Evolutionary conservation across 1,140 invertebrate species (phyloP).

Genomic region (Drosophila punjabiensis): DNA sequence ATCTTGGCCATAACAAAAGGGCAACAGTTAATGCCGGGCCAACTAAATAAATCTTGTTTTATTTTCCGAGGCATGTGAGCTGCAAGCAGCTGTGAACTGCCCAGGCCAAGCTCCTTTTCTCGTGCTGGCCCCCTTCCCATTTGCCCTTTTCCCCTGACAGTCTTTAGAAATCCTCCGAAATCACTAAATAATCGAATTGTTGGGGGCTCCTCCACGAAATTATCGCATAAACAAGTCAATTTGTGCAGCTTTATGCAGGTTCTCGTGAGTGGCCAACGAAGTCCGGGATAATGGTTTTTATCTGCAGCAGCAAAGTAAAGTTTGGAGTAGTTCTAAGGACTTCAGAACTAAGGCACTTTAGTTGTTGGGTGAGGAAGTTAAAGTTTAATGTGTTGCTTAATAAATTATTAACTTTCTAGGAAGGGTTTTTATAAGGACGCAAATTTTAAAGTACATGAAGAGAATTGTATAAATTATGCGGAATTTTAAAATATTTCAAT

Average conservation of each 20-base stretch:
- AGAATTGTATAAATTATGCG: too few relatives aligned
- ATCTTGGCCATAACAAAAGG: slow-evolving; percentile 66
- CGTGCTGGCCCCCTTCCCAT: neutral
- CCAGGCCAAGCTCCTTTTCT: slow-evolving; percentile 1
- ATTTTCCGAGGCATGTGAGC: slow-evolving; percentile 62
- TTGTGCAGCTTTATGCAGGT: slow-evolving; percentile 60
- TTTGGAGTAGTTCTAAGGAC: slow-evolving; percentile 3
- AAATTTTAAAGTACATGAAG: too few relatives aligned
- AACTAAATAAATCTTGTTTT: slow-evolving; percentile 83
- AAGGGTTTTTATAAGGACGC: too few relatives aligned
- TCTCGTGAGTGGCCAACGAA: slow-evolving; percentile 9
- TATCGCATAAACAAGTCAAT: slow-evolving; percentile 76
- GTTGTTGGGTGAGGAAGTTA: neutral
- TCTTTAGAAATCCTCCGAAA: slow-evolving; percentile 60
- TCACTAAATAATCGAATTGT: slow-evolving; percentile 80
- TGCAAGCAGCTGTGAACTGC: slow-evolving; percentile 41
- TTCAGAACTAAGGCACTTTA: neutral
- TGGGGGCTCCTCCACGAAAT: slow-evolving; percentile 54
- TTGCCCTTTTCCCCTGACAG: slow-evolving; percentile 17
- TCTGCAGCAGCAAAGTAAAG: slow-evolving; percentile 16
- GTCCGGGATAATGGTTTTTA: slow-evolving; percentile 24
- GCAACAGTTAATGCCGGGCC: slow-evolving; percentile 79
- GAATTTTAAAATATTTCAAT: too few relatives aligned
- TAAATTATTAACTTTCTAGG: neutral
- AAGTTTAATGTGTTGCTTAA: neutral